A percentile compares a stretch with the other conserved stretches of the same genome.
Evolutionary conservation across 2,113 vertebrate genomes (phyloP).

Genomic region (Emydocephalus ijimae): DNA sequence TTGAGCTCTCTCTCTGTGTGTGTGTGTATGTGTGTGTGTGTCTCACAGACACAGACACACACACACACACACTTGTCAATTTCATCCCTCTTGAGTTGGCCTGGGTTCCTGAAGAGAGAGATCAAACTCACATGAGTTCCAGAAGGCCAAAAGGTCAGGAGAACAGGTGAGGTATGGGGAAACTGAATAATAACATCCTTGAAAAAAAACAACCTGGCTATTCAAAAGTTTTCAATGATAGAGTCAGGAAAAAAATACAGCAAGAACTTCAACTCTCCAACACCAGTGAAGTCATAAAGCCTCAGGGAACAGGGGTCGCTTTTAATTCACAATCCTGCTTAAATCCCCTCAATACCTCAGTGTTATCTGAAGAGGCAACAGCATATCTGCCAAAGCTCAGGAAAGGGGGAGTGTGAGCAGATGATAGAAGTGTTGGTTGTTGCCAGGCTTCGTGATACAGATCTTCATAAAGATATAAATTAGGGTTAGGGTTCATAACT

Average conservation of each 20-base stretch:
- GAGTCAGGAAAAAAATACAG: background rate
- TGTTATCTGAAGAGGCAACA: background rate
- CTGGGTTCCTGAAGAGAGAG: background rate
- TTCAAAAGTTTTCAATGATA: background rate
- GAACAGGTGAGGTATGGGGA: background rate
- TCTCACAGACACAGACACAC: background rate
- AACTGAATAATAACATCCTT: background rate
- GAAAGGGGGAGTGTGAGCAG: background rate
- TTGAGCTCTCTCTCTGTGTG: background rate
- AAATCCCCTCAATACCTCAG: background rate
- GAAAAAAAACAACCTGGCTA: background rate
- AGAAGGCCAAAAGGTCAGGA: background rate
- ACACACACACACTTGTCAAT: background rate
- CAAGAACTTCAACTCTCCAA: background rate
- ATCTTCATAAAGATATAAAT: background rate
- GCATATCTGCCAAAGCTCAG: too few species aligned
- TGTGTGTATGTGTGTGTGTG: background rate
- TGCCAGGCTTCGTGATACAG: background rate
- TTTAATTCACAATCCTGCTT: background rate
- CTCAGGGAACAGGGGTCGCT: background rate
- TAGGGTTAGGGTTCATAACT: background rate
- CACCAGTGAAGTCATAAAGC: background rate
- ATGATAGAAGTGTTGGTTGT: background rate
- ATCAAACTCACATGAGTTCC: background rate
- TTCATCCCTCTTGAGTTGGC: background rate